Evolutionary conservation across 2,797 vertebrate species (phyloP), one percentile per base, ranked within the genome.

Genomic region (Salmo trutta): DNA sequence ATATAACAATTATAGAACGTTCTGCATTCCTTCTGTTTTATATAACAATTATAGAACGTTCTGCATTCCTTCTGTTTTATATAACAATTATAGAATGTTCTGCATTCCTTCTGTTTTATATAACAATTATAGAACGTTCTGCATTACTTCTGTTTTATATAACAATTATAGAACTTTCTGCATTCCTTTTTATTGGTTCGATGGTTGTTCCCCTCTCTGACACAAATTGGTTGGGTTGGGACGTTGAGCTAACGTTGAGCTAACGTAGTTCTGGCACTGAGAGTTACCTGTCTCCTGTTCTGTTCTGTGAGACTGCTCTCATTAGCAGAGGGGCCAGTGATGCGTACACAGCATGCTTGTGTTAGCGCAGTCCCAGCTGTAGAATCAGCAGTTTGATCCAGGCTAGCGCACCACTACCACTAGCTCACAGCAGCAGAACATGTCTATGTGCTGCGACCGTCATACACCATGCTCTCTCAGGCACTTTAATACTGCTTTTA

Each of bases 241-340:
- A 68, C 64, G 31, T 19, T 54, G 47, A 33, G 31, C 21, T 29
- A 6, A 53, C 5, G 2, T 29, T 65, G 62, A 17, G 2, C 12
- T 10, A 24, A 21, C 16, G 16, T 64, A 56, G 77, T 67, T 73
- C 41, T 70, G 15, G 59, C 15, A 56, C 19, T 71, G 73, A 24
- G 62, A 72, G 27, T 70, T 76, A 56, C 31, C 75, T 74, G 74
- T 66, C 65, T 71, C 71, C 24, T 72, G 65, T 51, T 68, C 56
- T 75, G 75, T 47, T 74, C 52, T 75, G 79, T 81, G 69, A 19
- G 31, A 64, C 41, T 3, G 75, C 64, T 8, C 51, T 71, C 51
- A 73, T 51, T 75, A 53, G 16, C 17, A 27, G 53, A 27, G 71
- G 31, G 24, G 8, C 95, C 82, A 95, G 95, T 78, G 94, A 94